Evolutionary conservation across 2,113 vertebrate genomes (phyloP), one percentile per base, ranked within the genome.

Genomic region (Neodontobutis hainanensis): DNA sequence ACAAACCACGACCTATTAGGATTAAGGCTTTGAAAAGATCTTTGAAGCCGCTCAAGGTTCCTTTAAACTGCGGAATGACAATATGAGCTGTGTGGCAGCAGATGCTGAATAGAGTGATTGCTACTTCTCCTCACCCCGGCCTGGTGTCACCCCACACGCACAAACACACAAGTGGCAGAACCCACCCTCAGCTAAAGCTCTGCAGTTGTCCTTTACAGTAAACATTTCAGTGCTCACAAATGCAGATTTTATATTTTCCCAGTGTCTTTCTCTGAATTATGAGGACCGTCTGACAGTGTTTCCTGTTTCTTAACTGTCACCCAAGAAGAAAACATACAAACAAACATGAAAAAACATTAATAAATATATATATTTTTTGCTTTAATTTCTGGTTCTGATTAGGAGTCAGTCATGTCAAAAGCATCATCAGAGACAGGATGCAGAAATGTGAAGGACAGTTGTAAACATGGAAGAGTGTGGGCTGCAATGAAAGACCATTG

Each of bases 11-110:
- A 93, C 92, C 93, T 93, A 94, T 94, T 94, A 93, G 93, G 93
- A 94, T 94, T 94, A 93, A 90, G 92, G 88, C 92, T 93, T 92
- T 94, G 92, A 94, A 94, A 93, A 91, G 93, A 92, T 93, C 92
- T 94, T 94, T 93, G 93, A 94, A 92, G 92, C 92, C 67, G 91
- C 89, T 92, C 91, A 92, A 92, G 90, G 92, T 92, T 92, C 84
- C 89, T 93, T 93, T 92, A 92, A 92, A 93, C 92, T 89, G 88
- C 87, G 88, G 89, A 85, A 92, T 92, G 92, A 93, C 93, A 94
- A 93, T 93, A 92, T 93, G 91, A 92, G 92, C 92, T 90, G 90
- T 91, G 90, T 89, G 89, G 91, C 91, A 86, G 90, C 90, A 91
- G 89, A 85, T 88, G 83, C 88, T 92, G 90, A 93, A 93, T 92